A percentile compares a stretch with the other conserved stretches of the same genome.
Evolutionary conservation across 1,140 invertebrate species (phyloP).

Genomic region (Drosophila melanogaster): DNA sequence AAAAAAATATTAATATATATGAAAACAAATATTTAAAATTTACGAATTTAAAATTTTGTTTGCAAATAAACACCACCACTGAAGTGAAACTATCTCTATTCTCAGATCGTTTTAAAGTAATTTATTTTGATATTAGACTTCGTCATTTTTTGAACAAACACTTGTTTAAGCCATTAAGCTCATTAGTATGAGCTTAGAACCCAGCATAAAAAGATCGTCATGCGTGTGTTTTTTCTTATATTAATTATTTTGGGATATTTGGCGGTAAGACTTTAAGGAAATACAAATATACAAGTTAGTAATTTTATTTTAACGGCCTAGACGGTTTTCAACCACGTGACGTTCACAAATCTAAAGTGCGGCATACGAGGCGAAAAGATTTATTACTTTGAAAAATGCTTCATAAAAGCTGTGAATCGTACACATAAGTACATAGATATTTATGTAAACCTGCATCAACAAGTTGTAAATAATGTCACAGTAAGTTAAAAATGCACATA

Average conservation of each 20-base stretch:
- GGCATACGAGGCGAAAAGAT: background rate
- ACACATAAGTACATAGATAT: conserved; percentile 52
- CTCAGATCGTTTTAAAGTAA: too few species aligned
- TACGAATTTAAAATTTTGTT: too few species aligned
- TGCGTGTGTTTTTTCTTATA: background rate
- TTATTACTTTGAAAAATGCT: conserved; percentile 15
- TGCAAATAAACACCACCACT: too few species aligned
- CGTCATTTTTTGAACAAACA: too few species aligned
- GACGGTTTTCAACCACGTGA: conserved; percentile 18
- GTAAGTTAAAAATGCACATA: conserved; percentile 7
- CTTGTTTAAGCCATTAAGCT: too few species aligned
- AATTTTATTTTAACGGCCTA: background rate
- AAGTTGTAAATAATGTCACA: conserved; percentile 25
- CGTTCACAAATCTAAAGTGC: conserved; percentile 64
- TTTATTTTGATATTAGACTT: too few species aligned
- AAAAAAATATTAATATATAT: too few species aligned
- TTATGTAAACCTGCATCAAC: background rate
- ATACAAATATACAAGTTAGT: background rate
- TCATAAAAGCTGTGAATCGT: conserved; percentile 61
- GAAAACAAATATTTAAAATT: too few species aligned
- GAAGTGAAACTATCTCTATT: too few species aligned
- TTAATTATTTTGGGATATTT: conserved; percentile 5
- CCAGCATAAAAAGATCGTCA: background rate
- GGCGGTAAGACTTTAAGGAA: background rate
- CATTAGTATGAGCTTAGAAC: too few species aligned